Conservation (phyloP, 2,888 invertebrate species). For the Chymomyza amoena region DNA sequence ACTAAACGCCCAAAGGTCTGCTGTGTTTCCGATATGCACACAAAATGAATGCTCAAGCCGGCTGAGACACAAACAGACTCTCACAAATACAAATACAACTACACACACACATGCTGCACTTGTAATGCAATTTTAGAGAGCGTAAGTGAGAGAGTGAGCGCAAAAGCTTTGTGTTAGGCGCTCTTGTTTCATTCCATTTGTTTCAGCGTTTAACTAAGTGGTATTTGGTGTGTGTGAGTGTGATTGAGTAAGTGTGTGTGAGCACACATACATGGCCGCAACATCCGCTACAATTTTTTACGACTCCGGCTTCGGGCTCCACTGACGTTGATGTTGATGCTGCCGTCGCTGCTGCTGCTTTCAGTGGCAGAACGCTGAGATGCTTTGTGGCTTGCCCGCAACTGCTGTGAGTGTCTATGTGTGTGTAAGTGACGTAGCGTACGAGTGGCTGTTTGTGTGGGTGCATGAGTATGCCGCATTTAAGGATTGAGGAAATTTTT, state of each 20-base stretch:
- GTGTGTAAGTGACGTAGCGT: constrained; percentile 28
- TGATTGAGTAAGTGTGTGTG: constrained; percentile 16
- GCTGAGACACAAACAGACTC: neutral
- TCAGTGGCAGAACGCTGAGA: constrained; percentile 48
- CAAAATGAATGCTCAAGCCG: neutral
- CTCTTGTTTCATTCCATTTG: constrained; percentile 63
- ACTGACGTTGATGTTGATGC: constrained; percentile 55
- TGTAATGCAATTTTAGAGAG: constrained; percentile 62
- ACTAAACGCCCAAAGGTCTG: neutral
- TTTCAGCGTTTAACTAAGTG: constrained; percentile 36
- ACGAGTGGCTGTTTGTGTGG: constrained; percentile 2
- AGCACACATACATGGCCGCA: constrained; percentile 62
- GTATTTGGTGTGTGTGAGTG: neutral
- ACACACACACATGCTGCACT: constrained; percentile 18
- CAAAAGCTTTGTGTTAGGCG: constrained; percentile 44
- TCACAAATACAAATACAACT: constrained; percentile 31
- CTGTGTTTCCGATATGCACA: neutral
- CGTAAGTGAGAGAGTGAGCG: constrained; percentile 34
- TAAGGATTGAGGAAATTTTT: constrained; percentile 74
- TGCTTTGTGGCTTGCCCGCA: constrained; percentile 53
- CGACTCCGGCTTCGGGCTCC: constrained; percentile 54
- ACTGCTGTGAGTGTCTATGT: constrained; percentile 22
- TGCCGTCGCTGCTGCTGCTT: constrained; percentile 52
- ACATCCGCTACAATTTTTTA: constrained; percentile 73
- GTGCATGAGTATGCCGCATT: constrained; percentile 52